Evolutionary conservation across 2,888 invertebrate genomes (phyloP), one percentile per base, ranked within the genome.

Genomic region (Subacronicta megacephala): DNA sequence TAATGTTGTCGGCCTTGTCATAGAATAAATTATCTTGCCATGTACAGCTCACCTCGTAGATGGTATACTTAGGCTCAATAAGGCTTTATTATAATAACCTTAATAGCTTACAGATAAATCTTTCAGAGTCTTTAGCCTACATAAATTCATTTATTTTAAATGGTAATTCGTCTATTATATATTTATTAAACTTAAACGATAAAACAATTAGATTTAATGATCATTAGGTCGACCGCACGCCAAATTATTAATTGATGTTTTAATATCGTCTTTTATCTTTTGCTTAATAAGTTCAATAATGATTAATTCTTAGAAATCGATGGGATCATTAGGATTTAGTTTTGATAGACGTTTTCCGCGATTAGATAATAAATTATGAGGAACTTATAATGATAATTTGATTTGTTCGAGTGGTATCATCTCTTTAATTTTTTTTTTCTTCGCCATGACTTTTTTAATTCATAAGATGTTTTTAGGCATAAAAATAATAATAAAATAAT

Each of bases 171-270:
- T 7, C 31, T 44, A 55, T 64, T 7, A 26, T 16, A 38, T 62
- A 46, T 43, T n/a, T 38, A 35, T 37, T 42, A 16, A 35, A 36
- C 35, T 13, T 45, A 40, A 42, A 23, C 26, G n/a, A 20, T 37
- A 0, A 2, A 41, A 45, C 10, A 7, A 57, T 71, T 65, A 44
- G 1, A 9, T 43, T 40, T 16, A 55, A 18, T 47, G 29, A 5
- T 41, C 20, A n/a, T 43, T n/a, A 35, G 20, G 52, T 49, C 7
- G 41, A 51, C 18, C 45, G 23, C 33, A 17, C 23, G 65, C 18
- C 37, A 72, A 49, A 72, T 20, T 12, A 40, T 15, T 43, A 15
- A 65, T 41, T 36, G 16, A 13, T 51, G 6, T 47, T 66, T 42
- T 51, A 43, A 57, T 23, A 13, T 20, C 6, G 6, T 35, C 10